Conservation (phyloP, 2,888 invertebrate genomes). For the Dryomyza anilis region DNA sequence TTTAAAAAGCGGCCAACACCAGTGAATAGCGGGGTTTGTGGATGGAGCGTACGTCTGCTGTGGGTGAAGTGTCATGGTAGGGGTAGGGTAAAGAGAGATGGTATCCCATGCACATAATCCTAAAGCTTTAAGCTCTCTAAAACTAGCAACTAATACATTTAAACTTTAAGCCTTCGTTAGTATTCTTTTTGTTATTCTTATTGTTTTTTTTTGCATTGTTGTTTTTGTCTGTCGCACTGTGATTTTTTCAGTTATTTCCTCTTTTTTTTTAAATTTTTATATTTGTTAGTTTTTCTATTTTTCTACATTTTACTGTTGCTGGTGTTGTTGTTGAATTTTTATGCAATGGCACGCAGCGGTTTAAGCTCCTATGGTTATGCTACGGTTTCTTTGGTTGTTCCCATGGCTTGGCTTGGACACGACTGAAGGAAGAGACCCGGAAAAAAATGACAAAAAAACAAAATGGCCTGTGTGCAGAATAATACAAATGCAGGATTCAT, state of each 20-base stretch:
- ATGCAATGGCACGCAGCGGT: conserved; percentile 30
- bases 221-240: not conserved
- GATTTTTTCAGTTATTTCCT: not conserved
- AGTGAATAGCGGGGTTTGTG: not conserved
- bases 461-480: not conserved
- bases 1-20: not conserved
- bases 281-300: conserved; percentile 11
- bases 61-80: not conserved
- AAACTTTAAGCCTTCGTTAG: conserved; percentile 25
- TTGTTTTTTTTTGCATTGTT: not conserved
- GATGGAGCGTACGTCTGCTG: not conserved
- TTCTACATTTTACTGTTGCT: not conserved
- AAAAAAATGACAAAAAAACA: not conserved
- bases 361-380: conserved; percentile 29
- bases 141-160: conserved; percentile 30
- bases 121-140: conserved; percentile 30
- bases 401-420: not conserved
- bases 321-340: conserved; percentile 18
- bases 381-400: conserved; percentile 14
- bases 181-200: conserved; percentile 4
- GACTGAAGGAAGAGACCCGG: not conserved
- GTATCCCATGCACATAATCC: conserved; percentile 29
- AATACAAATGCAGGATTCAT: conserved; percentile 23
- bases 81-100: not conserved
- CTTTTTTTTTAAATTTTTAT: not conserved